phyloP scores from a whole-genome alignment of 2,888 invertebrate species.

The Lithophane socia region DNA sequence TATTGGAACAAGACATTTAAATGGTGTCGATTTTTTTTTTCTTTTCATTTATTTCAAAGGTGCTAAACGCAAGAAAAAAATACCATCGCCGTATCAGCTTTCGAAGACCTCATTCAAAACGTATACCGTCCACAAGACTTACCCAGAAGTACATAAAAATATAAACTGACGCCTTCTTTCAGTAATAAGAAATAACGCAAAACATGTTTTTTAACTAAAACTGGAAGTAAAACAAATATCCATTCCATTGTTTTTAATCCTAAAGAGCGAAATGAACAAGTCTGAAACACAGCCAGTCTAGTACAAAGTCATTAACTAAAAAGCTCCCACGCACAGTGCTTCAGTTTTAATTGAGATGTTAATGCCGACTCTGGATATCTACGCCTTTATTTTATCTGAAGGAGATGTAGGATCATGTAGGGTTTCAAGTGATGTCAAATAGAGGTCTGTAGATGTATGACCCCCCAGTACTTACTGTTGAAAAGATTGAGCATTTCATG shows the following conservation, averaged over 20 bases:
- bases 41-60: neutral
- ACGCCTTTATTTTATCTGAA: slow-evolving; percentile 18
- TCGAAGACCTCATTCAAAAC: neutral
- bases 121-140: neutral
- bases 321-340: slow-evolving; percentile 34
- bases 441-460: neutral
- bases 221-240: slow-evolving; percentile 28
- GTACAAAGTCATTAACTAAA: slow-evolving; percentile 45
- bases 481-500: neutral
- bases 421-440: slow-evolving; percentile 20
- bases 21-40: neutral
- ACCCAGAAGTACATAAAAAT: neutral
- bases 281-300: slow-evolving; percentile 28
- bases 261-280: slow-evolving; percentile 22
- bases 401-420: slow-evolving; percentile 20
- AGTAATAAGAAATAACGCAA: neutral
- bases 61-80: neutral
- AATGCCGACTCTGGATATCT: slow-evolving; percentile 12
- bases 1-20: neutral
- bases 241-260: slow-evolving; percentile 24
- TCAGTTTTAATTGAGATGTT: slow-evolving; percentile 48
- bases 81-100: neutral
- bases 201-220: neutral
- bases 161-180: neutral
- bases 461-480: slow-evolving; percentile 12